Conservation (phyloP, 2,113 vertebrate species). For the Silurus glanis region DNA sequence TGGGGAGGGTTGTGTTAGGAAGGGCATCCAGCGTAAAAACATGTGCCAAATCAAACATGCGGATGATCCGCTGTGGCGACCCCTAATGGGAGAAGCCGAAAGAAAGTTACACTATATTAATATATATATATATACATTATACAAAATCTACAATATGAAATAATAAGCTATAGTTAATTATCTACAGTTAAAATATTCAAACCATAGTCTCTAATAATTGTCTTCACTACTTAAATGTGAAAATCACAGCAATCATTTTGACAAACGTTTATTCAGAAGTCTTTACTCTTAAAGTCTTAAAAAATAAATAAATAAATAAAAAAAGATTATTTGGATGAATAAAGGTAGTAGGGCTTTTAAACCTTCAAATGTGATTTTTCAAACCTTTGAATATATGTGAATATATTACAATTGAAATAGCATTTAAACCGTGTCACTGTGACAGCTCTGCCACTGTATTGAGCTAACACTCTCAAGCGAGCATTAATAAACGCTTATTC, state of each 20-base stretch:
- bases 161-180: too few species aligned
- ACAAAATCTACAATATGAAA: too few species aligned
- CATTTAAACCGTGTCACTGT: not conserved
- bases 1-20: too few species aligned
- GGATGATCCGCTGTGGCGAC: too few species aligned
- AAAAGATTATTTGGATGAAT: not conserved
- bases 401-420: not conserved
- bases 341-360: not conserved
- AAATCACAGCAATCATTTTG: not conserved
- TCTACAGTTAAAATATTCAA: too few species aligned
- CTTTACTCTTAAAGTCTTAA: not conserved
- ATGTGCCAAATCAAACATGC: too few species aligned
- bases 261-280: not conserved
- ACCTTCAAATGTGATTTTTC: not conserved
- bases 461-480: not conserved
- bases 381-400: not conserved
- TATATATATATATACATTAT: too few species aligned
- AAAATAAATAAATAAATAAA: not conserved
- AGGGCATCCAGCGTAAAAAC: too few species aligned
- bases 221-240: too few species aligned
- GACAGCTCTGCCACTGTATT: not conserved
- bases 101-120: too few species aligned
- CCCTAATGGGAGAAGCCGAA: too few species aligned
- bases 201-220: too few species aligned
- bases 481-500: slow-evolving; percentile 1